Evolutionary conservation across 2,888 invertebrate species (phyloP).

Genomic region (Drosophila formosana): DNA sequence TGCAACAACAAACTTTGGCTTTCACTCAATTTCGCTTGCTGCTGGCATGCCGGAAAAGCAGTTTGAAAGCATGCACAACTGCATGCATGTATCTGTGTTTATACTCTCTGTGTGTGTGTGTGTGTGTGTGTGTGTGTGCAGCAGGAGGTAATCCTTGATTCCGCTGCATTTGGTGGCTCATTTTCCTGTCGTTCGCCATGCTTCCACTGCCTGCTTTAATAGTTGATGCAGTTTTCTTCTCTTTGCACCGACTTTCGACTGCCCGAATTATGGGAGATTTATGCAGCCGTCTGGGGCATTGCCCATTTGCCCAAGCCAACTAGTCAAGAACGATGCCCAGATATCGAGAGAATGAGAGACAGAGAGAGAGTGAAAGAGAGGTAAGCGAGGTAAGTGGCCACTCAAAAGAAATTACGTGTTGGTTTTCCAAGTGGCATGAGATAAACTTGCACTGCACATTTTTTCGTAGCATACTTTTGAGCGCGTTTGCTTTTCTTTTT

Average conservation of each 20-base stretch:
- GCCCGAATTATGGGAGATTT: conserved; percentile 72
- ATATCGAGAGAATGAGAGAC: not conserved
- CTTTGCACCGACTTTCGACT: conserved; percentile 34
- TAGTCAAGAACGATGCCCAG: conserved; percentile 41
- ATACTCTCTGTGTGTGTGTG: conserved; percentile 13
- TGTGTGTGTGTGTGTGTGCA: conserved; percentile 18
- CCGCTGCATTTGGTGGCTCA: conserved; percentile 68
- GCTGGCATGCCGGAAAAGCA: conserved; percentile 46
- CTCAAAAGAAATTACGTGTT: conserved; percentile 73
- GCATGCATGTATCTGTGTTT: conserved; percentile 11
- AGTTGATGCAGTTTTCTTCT: conserved; percentile 45
- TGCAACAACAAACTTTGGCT: conserved; percentile 72
- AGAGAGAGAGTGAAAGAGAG: not conserved
- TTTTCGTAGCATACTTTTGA: conserved; percentile 40
- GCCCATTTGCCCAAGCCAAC: conserved; percentile 51
- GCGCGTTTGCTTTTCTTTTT: conserved; percentile 9
- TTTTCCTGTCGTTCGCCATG: conserved; percentile 53
- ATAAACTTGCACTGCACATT: conserved; percentile 57
- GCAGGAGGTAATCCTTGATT: conserved; percentile 69
- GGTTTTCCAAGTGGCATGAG: conserved; percentile 63
- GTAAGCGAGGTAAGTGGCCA: conserved; percentile 64
- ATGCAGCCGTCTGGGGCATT: conserved; percentile 60
- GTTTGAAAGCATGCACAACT: conserved; percentile 51
- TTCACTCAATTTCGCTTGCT: conserved; percentile 73
- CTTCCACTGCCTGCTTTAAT: conserved; percentile 49